Base-by-base conservation (phyloP, 2,888 invertebrate genomes). In the Cerastis leucographa region DNA sequence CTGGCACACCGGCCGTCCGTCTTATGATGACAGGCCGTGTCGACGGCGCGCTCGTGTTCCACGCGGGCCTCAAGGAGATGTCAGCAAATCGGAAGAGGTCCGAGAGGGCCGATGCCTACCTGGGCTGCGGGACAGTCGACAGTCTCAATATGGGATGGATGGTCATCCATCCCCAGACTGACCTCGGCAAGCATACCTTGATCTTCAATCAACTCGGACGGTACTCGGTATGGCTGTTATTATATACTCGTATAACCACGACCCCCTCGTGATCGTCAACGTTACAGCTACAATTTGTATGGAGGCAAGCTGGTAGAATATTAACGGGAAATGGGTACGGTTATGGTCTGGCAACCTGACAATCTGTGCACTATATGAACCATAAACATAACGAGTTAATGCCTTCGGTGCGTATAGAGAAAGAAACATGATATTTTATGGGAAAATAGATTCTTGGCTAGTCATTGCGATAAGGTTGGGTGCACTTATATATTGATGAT, bases 231-330 rank as follows among this genome's bases (percentile, higher is more conserved):
- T 8, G 3, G 8, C 29, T 35, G 29, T 29, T 9, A 59, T 17
- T 17, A 29, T 29, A 6, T n/a, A n/a, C n/a, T n/a, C n/a, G n/a
- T n/a, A n/a, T 8, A 19, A 29, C 29, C 9, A 29, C 9, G 59
- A 59, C 29, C 29, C 29, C 59, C 56, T 56, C 14, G 25, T 42
- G 61, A 68, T 73, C 54, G 8, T 82, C 72, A 76, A 71, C 56
- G 75, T 81, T 81, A 71, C 69, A 12, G 42, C 49, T 59, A 49
- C 49, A 85, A 71, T 46, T 71, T 66, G 22, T 25, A 49, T 44
- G 46, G 54, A 35, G 35, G 79, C 83, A 61, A 56, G 86, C 83
- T 83, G 78, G 8, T 66, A 40, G 84, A 71, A 84, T 80, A 86
- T 75, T 76, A 86, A 71, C 75, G 35, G 29, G 17, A 12, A 76